A percentile compares a stretch with the other conserved stretches of the same genome.
phyloP scores from a whole-genome alignment of 2,113 vertebrate genomes.

The Stegastes partitus region DNA sequence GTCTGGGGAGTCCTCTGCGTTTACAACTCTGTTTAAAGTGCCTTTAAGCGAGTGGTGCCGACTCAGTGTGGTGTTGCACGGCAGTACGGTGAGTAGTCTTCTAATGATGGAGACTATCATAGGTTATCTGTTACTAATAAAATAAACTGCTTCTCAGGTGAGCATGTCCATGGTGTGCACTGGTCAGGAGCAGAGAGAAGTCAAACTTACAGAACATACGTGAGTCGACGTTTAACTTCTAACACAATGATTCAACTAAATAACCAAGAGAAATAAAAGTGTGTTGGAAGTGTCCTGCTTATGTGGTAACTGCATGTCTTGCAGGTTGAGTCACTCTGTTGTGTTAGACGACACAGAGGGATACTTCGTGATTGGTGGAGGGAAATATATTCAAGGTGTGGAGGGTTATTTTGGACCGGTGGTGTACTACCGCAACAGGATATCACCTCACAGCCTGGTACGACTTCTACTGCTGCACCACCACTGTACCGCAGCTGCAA shows the following conservation, averaged over 20 bases:
- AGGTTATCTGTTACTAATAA: no score
- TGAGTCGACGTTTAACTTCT: constrained; percentile 51
- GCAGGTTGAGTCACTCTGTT: constrained; percentile 66
- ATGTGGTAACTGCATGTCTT: not conserved
- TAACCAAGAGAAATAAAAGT: not conserved
- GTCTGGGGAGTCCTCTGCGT: constrained; percentile 70
- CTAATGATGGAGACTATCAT: not conserved
- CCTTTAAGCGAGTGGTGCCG: constrained; percentile 83
- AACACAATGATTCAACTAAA: not conserved
- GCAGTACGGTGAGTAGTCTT: constrained; percentile 69
- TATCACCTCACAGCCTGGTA: constrained; percentile 61
- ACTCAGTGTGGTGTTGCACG: constrained; percentile 70
- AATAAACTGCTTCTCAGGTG: constrained; percentile 64
- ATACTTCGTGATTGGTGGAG: constrained; percentile 85
- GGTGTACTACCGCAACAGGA: constrained; percentile 79
- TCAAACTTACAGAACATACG: constrained; percentile 56
- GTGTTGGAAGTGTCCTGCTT: not conserved
- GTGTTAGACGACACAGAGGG: constrained; percentile 84
- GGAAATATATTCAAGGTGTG: constrained; percentile 74
- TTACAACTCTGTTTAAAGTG: constrained; percentile 69
- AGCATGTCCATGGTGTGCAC: constrained; percentile 73
- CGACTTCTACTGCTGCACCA: not conserved
- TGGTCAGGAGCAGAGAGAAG: constrained; percentile 31
- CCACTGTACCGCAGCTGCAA: not conserved
- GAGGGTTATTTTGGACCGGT: constrained; percentile 85